A percentile compares a stretch with the other conserved stretches of the same genome.
Evolutionary conservation across 1,140 invertebrate species (phyloP).

Genomic region (Sesamia nonagrioides): DNA sequence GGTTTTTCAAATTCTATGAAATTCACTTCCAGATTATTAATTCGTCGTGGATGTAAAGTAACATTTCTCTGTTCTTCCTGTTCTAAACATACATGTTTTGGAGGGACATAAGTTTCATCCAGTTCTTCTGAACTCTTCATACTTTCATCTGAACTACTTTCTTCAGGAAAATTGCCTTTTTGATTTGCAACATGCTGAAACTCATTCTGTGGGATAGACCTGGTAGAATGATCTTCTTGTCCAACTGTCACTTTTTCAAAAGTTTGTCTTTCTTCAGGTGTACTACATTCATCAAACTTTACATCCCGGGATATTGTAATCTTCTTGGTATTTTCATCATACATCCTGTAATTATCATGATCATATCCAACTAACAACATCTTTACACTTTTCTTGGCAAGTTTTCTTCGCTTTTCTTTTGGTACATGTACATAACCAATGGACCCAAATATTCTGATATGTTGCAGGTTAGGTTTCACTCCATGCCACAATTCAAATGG

Average conservation of each 20-base stretch:
- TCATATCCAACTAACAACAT: slow-evolving; percentile 58
- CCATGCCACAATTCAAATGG: slow-evolving; percentile 56
- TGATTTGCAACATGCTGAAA: too few relatives aligned
- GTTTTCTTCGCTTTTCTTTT: slow-evolving; percentile 49
- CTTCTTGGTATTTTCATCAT: slow-evolving; percentile 46
- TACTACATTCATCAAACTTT: slow-evolving; percentile 48
- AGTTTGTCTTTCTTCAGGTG: slow-evolving; percentile 42
- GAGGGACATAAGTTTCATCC: neutral
- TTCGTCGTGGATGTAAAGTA: neutral
- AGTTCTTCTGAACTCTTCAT: neutral
- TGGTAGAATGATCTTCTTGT: slow-evolving; percentile 12
- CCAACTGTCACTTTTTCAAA: slow-evolving; percentile 21
- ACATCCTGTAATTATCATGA: slow-evolving; percentile 54
- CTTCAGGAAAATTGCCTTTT: too few relatives aligned
- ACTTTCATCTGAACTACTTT: neutral
- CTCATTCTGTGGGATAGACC: too few relatives aligned
- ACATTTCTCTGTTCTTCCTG: neutral
- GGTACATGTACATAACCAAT: slow-evolving; percentile 61
- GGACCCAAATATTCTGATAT: slow-evolving; percentile 60
- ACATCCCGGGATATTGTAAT: slow-evolving; percentile 49
- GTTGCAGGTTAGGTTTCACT: slow-evolving; percentile 9
- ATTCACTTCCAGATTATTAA: neutral
- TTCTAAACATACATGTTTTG: neutral
- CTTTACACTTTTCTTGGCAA: slow-evolving; percentile 52
- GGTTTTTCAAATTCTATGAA: slow-evolving; percentile 45